phyloP scores from a whole-genome alignment of 2,888 invertebrate genomes.

The Platycnemis pennipes region DNA sequence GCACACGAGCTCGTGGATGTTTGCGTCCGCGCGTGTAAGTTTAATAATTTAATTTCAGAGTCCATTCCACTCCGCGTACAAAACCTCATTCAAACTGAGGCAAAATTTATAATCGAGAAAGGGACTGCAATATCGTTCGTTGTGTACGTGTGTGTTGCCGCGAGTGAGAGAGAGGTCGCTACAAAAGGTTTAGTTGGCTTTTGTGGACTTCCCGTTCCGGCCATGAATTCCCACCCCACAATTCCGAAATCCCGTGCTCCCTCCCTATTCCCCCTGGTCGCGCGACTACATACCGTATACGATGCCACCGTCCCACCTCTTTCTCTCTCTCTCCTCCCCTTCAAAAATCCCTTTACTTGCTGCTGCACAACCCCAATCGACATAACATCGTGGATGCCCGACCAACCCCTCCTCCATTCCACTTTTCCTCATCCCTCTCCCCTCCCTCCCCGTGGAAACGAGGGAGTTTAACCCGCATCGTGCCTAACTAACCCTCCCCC shows the following conservation, averaged over 20 bases:
- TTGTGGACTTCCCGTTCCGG: constrained; percentile 42
- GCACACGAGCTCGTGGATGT: constrained; percentile 24
- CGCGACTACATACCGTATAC: constrained; percentile 5
- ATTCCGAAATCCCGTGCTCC: background rate
- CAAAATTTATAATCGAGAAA: constrained; percentile 64
- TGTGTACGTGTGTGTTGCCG: background rate
- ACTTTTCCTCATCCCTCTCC: background rate
- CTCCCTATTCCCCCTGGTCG: background rate
- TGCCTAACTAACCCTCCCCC: background rate
- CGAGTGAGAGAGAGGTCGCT: constrained; percentile 45
- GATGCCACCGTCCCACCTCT: constrained; percentile 16
- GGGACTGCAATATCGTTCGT: constrained; percentile 34
- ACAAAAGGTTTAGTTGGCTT: constrained; percentile 65
- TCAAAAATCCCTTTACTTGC: background rate
- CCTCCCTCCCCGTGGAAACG: background rate
- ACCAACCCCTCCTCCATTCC: background rate
- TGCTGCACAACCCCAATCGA: constrained; percentile 33
- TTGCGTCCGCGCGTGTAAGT: constrained; percentile 40
- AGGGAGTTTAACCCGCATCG: background rate
- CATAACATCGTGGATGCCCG: constrained; percentile 38
- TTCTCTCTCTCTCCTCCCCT: background rate
- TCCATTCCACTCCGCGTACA: constrained; percentile 53
- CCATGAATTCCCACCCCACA: background rate
- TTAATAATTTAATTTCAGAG: constrained; percentile 66
- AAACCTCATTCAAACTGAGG: constrained; percentile 65